Base-by-base conservation (phyloP, 1,140 invertebrate genomes). In the Hycleus cichorii region DNA sequence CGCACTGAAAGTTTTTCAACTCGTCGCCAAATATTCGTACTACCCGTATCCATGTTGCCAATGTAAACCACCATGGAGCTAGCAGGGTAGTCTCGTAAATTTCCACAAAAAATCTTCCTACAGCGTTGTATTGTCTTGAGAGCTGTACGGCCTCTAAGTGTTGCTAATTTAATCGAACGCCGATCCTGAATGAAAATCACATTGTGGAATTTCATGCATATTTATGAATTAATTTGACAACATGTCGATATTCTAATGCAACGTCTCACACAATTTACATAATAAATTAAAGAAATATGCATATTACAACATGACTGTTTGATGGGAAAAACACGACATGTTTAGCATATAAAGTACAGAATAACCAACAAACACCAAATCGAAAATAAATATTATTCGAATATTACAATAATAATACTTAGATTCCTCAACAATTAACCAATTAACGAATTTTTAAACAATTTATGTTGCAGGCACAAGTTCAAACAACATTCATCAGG, bases 201-300 rank as follows among this genome's bases (percentile, higher is more conserved):
- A 39, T 39, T 39, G 6, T 18, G 18, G 18, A 18, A 18, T 18
- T 18, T 62, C 62, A 64, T 66, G 49, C 62, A 66, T 66, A 66
- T 66, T 66, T 66, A 66, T 66, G 64, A 64, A 66, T 66, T 66
- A 64, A 64, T 66, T 66, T 66, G 58, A 63, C 62, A 63, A 55
- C 60, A 63, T 64, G 62, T 64, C 62, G 62, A 64, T 64, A 66
- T 61, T 64, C 56, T 66, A 60, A 60, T 61, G 59, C 54, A 50
- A 53, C 51, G 51, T 53, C 51, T 53, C 51, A 53, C 39, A 26
- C 46, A 46, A 53, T 53, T 53, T 53, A 45, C 51, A 53, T 53
- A 53, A 53, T 53, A 32, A 32, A 38, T 45, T 32, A 32, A 53
- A 53, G 51, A 45, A 53, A 53, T 53, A 53, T 53, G 51, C 51